Base-by-base conservation (phyloP, 2,888 invertebrate genomes). In the Acanthacorydalis orientalis region DNA sequence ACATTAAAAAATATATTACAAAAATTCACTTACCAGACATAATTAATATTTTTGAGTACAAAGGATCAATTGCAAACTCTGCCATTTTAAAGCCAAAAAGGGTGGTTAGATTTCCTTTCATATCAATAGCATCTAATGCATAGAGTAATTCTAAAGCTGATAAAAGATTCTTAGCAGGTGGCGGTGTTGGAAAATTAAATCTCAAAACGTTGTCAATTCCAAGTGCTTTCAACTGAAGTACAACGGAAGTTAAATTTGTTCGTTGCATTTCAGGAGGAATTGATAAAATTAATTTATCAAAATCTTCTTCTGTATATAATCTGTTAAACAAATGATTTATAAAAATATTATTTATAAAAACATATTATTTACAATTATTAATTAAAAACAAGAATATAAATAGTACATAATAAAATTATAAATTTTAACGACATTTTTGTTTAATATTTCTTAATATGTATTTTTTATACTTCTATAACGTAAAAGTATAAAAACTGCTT, bases 211-310 rank as follows among this genome's bases (percentile, higher is more conserved):
- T 96, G 53, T 86, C 79, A 47, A 98, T 89, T 1, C 97, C 97
- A 1, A 98, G 65, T 0, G 96, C 93, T 64, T 96, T 96, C 14
- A 98, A 62, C 61, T 91, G 91, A 12, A 98, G 65, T 14, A 97
- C 72, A 1, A 88, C 82, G 1, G 82, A 75, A 0, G 90, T 81
- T 44, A 98, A 69, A 57, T 93, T 90, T 43, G 83, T 83, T 9
- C 98, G 67, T 52, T 88, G 85, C 77, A 98, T 90, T 70, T 98
- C 97, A 0, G 97, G 95, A 0, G 89, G 84, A 0, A 86, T 83
- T 16, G 78, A 72, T 0, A 71, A 68, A 0, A 78, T 70, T 1
- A 98, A 62, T 44, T 78, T 77, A 0, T 75, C 68, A 58, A 75
- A 89, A 46, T 83, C 83, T 35, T 75, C 74, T 63, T 96, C 92